Evolutionary conservation across 2,888 invertebrate species (phyloP).

Genomic region (Calephelis perditalis): DNA sequence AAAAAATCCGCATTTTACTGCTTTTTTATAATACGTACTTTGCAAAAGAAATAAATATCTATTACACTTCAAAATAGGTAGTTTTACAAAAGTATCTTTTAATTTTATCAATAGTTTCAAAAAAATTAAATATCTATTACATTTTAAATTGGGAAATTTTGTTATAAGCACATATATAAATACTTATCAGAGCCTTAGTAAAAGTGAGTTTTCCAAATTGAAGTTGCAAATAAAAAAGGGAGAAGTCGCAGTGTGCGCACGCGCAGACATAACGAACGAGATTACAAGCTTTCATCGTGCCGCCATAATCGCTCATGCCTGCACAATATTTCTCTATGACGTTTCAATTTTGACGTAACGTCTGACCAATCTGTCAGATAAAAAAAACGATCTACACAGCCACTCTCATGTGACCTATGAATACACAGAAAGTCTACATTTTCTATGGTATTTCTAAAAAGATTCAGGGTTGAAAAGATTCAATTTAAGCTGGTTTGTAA

Average conservation of each 20-base stretch:
- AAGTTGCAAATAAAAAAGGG: neutral
- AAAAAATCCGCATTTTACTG: too few species aligned
- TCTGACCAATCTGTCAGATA: constrained; percentile 32
- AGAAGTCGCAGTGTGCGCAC: constrained; percentile 38
- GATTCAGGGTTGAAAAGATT: constrained; percentile 28
- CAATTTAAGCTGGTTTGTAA: constrained; percentile 38
- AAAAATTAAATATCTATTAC: too few species aligned
- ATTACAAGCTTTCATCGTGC: constrained; percentile 58
- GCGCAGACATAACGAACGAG: constrained; percentile 58
- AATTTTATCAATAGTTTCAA: too few species aligned
- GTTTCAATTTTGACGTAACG: constrained; percentile 59
- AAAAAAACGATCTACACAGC: constrained; percentile 38
- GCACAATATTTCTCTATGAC: constrained; percentile 60
- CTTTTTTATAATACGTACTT: too few species aligned
- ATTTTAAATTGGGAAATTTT: too few species aligned
- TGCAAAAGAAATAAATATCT: too few species aligned
- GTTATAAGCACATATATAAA: too few species aligned
- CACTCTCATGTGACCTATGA: constrained; percentile 35
- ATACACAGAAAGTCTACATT: constrained; percentile 15
- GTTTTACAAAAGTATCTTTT: too few species aligned
- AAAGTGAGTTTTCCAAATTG: too few species aligned
- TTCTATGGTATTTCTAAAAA: constrained; percentile 19
- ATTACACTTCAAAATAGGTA: too few species aligned
- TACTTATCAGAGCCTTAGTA: too few species aligned
- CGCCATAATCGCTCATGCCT: constrained; percentile 43